Conservation (phyloP, 2,113 vertebrate species). For the Hyperoodon ampullatus region DNA sequence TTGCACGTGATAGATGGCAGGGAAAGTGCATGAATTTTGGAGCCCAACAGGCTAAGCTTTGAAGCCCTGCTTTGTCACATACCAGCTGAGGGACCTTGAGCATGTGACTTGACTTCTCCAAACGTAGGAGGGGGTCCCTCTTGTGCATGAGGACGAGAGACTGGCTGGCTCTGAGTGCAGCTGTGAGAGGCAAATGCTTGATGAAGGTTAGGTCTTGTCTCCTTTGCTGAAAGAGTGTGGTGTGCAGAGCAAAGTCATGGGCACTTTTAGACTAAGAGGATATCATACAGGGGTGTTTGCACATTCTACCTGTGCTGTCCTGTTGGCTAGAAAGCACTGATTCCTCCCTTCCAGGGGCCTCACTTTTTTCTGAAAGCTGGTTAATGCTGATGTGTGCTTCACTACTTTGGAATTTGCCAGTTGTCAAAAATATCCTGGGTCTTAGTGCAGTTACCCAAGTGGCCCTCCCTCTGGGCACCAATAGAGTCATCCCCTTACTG, state of each 20-base stretch:
- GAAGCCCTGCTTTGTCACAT: background rate
- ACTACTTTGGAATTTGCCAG: conserved; percentile 23
- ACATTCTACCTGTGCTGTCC: background rate
- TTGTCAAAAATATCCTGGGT: conserved; percentile 46
- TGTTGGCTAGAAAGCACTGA: background rate
- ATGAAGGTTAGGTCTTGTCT: background rate
- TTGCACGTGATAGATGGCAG: accelerated
- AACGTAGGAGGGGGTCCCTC: accelerated
- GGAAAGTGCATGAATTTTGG: background rate
- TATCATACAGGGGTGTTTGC: background rate
- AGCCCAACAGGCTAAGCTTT: background rate
- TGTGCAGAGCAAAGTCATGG: background rate
- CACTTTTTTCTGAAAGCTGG: background rate
- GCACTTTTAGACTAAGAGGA: background rate
- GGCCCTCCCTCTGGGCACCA: background rate
- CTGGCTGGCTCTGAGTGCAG: background rate
- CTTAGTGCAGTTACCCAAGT: background rate
- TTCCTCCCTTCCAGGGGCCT: background rate
- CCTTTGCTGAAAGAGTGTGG: background rate
- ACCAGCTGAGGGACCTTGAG: background rate
- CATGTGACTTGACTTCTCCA: background rate
- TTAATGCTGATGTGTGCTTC: background rate
- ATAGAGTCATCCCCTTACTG: background rate
- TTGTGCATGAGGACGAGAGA: background rate
- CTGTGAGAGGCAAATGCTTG: background rate